Evolutionary conservation across 2,113 vertebrate species (phyloP).

Genomic region (Halichoeres trimaculatus): DNA sequence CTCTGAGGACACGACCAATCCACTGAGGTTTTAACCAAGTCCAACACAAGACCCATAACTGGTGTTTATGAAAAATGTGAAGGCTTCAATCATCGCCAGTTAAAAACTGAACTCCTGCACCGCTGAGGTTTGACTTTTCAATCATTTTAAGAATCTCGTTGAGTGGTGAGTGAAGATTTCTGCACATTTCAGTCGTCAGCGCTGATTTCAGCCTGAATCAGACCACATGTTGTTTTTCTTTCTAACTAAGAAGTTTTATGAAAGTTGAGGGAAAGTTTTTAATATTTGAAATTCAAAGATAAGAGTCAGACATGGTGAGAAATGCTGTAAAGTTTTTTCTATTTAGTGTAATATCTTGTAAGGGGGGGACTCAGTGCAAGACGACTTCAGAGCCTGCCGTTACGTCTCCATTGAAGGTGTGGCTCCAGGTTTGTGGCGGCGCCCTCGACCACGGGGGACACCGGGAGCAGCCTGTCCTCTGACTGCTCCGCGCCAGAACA

Average conservation of each 20-base stretch:
- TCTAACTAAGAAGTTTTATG: neutral
- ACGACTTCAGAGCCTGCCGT: slow-evolving; percentile 6
- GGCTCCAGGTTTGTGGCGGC: slow-evolving; percentile 30
- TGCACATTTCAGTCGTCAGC: neutral
- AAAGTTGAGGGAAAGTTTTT: neutral
- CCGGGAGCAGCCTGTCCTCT: slow-evolving; percentile 24
- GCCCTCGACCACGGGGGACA: slow-evolving; percentile 46
- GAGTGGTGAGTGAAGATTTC: neutral
- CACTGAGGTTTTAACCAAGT: neutral
- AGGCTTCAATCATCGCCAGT: neutral
- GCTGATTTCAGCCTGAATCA: neutral
- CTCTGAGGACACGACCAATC: neutral
- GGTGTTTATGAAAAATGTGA: neutral
- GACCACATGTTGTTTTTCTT: neutral
- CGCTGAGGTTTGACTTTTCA: neutral
- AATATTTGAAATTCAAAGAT: neutral
- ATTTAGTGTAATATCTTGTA: neutral
- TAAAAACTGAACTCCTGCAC: neutral
- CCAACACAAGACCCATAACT: neutral
- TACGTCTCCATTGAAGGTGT: slow-evolving; percentile 40
- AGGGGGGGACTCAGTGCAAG: too few species aligned
- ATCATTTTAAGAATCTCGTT: neutral
- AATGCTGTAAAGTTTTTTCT: neutral
- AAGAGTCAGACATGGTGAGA: neutral
- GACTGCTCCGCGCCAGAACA: slow-evolving; percentile 43